Evolutionary conservation across 2,113 vertebrate genomes (phyloP).

Genomic region (Nycticryphes semicollaris): DNA sequence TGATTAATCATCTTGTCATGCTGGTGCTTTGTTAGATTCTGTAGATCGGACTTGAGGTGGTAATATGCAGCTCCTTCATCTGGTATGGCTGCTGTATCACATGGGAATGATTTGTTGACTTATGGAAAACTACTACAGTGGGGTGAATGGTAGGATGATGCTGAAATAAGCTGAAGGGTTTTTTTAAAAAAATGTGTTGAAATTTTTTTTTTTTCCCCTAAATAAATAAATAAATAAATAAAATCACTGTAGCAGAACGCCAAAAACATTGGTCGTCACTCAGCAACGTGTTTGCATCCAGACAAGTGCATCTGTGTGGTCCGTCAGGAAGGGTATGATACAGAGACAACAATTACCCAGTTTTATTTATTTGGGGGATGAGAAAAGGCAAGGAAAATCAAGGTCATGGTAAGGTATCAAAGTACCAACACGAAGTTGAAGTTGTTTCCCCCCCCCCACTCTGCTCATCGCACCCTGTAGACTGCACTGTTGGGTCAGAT

Average conservation of each 20-base stretch:
- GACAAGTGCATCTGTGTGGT: background rate
- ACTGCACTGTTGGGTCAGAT: background rate
- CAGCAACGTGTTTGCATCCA: background rate
- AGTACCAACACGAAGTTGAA: rapidly evolving
- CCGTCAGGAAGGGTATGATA: background rate
- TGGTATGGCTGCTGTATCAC: background rate
- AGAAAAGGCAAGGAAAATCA: background rate
- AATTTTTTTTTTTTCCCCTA: background rate
- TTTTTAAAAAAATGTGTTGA: background rate
- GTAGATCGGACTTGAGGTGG: background rate
- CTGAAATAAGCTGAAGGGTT: background rate
- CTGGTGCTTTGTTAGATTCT: background rate
- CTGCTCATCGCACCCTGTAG: rapidly evolving
- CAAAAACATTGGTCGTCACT: background rate
- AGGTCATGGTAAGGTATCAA: background rate
- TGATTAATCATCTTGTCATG: conserved; percentile 48
- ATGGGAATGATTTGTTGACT: conserved; percentile 31
- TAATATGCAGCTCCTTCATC: background rate
- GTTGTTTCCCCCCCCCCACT: no score
- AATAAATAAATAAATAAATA: background rate
- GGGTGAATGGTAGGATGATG: background rate
- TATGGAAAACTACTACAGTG: background rate
- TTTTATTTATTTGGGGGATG: background rate
- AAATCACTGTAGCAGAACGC: background rate
- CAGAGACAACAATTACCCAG: background rate